Evolutionary conservation across 2,888 invertebrate genomes (phyloP).

Genomic region (Acanthosepion esculentum): DNA sequence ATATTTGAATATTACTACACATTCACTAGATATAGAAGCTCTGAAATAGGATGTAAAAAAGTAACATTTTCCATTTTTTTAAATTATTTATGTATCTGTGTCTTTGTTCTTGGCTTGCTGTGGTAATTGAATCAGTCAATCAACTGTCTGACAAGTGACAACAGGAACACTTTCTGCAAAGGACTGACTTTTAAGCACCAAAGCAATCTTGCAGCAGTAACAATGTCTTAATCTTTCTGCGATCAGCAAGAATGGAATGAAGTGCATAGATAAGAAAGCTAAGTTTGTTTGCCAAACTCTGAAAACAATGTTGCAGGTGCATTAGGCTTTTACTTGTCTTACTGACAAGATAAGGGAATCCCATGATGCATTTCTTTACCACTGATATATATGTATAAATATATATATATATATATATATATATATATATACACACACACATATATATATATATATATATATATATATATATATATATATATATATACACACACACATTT

Average conservation of each 20-base stretch:
- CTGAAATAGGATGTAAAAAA: no score
- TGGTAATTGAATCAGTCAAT: conserved; percentile 14
- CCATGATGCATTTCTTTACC: not conserved
- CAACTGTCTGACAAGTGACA: conserved; percentile 20
- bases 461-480: not conserved
- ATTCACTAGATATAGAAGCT: no score
- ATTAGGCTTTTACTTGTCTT: not conserved
- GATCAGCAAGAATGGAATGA: not conserved
- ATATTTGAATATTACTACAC: no score
- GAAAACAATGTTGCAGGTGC: not conserved
- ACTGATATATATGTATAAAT: no score
- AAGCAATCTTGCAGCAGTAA: not conserved
- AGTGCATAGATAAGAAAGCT: not conserved
- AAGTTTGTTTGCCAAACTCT: conserved; percentile 3
- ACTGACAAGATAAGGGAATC: not conserved
- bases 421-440: not conserved
- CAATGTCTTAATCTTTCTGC: not conserved
- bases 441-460: no score
- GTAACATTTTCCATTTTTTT: not conserved
- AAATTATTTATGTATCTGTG: not conserved
- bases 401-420: not conserved
- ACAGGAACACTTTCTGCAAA: not conserved
- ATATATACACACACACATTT: not conserved
- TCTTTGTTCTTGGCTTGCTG: not conserved
- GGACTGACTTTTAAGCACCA: not conserved